A percentile compares a stretch with the other conserved stretches of the same genome.
Evolutionary conservation across 2,113 vertebrate species (phyloP).

Genomic region (Ibidorhyncha struthersii): DNA sequence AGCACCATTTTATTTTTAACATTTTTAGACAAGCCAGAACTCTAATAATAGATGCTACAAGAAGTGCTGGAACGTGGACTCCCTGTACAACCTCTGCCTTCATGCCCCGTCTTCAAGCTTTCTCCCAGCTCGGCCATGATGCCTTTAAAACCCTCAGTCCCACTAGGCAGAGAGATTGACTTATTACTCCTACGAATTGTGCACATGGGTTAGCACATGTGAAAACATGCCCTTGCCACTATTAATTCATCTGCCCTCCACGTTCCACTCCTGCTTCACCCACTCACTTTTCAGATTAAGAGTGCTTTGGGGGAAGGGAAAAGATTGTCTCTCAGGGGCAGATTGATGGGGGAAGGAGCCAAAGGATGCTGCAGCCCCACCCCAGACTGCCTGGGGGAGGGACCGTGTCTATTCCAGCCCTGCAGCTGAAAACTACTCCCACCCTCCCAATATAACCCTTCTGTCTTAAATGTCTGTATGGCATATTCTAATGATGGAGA

Average conservation of each 20-base stretch:
- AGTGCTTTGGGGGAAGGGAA: background rate
- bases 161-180: background rate
- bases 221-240: slow-evolving; percentile 24
- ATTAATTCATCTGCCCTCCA: slow-evolving; percentile 36
- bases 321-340: slow-evolving; percentile 3
- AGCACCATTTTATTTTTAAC: slow-evolving; percentile 6
- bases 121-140: background rate
- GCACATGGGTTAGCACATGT: background rate
- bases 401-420: background rate
- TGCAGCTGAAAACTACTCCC: background rate
- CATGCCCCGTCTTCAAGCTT: background rate
- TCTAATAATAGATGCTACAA: slow-evolving; percentile 10
- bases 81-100: background rate
- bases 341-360: slow-evolving; percentile 8
- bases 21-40: background rate
- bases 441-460: background rate
- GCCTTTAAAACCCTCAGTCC: slow-evolving; percentile 6
- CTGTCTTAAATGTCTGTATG: background rate
- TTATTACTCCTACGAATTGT: background rate
- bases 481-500: background rate
- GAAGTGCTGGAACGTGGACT: background rate
- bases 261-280: background rate
- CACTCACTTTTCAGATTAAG: slow-evolving; percentile 30
- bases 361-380: slow-evolving; percentile 15
- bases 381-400: background rate